Evolutionary conservation across 2,888 invertebrate species (phyloP).

Genomic region (Thereva unica): DNA sequence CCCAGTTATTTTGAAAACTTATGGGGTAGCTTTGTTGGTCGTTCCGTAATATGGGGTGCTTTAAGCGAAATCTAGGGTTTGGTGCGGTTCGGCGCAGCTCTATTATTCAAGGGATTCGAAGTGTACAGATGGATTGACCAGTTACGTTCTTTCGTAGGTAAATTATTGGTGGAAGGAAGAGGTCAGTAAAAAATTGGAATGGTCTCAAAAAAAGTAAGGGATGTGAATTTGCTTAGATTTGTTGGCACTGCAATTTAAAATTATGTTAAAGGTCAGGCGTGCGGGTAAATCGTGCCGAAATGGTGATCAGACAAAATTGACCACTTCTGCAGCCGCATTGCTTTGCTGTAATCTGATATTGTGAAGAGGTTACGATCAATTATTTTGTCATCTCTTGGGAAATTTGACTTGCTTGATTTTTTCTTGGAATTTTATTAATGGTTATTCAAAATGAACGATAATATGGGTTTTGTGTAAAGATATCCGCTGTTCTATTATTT

Average conservation of each 20-base stretch:
- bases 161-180: no score
- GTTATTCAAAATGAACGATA: no score
- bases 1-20: slow-evolving; percentile 43
- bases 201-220: neutral
- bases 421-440: no score
- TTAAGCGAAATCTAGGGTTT: neutral
- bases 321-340: neutral
- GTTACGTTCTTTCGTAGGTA: neutral
- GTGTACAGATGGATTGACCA: neutral
- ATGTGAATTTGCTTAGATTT: slow-evolving; percentile 10
- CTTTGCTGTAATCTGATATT: slow-evolving; percentile 2
- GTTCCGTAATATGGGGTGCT: slow-evolving; percentile 30
- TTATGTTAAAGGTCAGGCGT: slow-evolving; percentile 40
- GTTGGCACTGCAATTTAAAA: slow-evolving; percentile 36
- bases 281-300: slow-evolving; percentile 7
- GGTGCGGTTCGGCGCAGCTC: neutral
- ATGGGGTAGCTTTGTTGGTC: slow-evolving; percentile 30
- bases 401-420: no score
- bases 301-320: neutral
- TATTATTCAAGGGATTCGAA: neutral
- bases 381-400: no score
- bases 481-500: no score
- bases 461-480: no score
- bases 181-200: neutral
- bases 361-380: no score